These are phyloP conservation scores for Gymnorhina tibicen DNA, from an alignment of 2,113 vertebrate genomes.

Conservation along the genomic window DNA sequence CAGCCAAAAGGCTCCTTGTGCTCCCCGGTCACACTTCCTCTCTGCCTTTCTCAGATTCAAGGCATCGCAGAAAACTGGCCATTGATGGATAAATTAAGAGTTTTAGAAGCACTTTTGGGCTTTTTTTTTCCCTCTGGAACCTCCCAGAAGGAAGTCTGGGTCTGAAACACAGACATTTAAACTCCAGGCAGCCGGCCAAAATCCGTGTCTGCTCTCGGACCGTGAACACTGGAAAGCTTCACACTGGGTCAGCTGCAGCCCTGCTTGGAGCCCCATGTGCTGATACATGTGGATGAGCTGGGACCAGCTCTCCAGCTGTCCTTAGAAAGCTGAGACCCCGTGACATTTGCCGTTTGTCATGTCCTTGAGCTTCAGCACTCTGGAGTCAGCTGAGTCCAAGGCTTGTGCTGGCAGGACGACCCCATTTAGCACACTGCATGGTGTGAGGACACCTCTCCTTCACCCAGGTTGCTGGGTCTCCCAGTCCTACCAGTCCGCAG, in stretches of 20 bases:
- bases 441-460: neutral
- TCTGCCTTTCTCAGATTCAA: neutral
- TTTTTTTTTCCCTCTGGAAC: conserved; percentile 1
- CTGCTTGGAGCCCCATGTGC: neutral
- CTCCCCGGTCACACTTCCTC: neutral
- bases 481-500: neutral
- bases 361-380: neutral
- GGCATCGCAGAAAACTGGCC: neutral
- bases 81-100: neutral
- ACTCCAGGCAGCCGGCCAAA: conserved; percentile 8
- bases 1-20: conserved; percentile 2
- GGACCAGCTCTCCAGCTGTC: neutral
- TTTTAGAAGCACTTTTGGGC: neutral
- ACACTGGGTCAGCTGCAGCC: neutral
- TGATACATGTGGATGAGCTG: neutral
- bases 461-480: neutral
- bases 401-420: neutral
- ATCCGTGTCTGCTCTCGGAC: neutral
- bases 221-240: neutral
- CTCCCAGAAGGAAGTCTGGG: neutral
- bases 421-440: neutral
- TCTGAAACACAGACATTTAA: neutral
- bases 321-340: neutral
- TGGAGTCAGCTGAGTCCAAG: neutral
- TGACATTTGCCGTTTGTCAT: neutral